These are phyloP conservation scores for Manis crassicaudata DNA, from an alignment of 2,797 vertebrate genomes.

Conservation along the genomic window DNA sequence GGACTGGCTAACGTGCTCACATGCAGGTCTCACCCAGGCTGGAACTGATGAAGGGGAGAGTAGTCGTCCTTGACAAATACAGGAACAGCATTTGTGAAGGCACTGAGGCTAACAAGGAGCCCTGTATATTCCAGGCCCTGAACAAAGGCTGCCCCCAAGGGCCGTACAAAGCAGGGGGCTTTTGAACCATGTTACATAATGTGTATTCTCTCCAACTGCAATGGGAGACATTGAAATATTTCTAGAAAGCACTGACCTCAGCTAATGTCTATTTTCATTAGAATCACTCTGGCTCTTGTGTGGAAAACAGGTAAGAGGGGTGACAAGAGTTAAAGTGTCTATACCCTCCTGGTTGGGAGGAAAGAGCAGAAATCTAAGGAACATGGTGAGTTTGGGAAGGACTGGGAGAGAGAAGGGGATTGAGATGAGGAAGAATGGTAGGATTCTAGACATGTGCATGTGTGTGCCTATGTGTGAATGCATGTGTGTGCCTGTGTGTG, in stretches of 20 bases:
- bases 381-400: background rate
- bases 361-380: background rate
- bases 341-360: background rate
- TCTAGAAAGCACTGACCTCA: background rate
- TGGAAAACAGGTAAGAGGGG: background rate
- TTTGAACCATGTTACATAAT: background rate
- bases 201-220: background rate
- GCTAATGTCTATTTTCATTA: background rate
- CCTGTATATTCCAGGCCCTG: too few species aligned
- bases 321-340: background rate
- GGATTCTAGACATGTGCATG: background rate
- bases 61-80: too few species aligned
- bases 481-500: rapidly evolving
- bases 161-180: background rate
- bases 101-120: background rate
- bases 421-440: background rate
- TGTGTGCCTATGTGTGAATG: rapidly evolving
- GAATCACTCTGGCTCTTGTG: background rate
- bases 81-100: background rate
- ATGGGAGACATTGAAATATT: background rate
- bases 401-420: background rate
- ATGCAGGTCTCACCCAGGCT: too few species aligned
- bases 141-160: background rate
- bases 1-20: too few species aligned
- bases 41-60: too few species aligned